A percentile compares a stretch with the other conserved stretches of the same genome.
These are phyloP conservation scores for Myxocyprinus asiaticus DNA, from an alignment of 2,113 vertebrate species.

Conservation along the genomic window DNA sequence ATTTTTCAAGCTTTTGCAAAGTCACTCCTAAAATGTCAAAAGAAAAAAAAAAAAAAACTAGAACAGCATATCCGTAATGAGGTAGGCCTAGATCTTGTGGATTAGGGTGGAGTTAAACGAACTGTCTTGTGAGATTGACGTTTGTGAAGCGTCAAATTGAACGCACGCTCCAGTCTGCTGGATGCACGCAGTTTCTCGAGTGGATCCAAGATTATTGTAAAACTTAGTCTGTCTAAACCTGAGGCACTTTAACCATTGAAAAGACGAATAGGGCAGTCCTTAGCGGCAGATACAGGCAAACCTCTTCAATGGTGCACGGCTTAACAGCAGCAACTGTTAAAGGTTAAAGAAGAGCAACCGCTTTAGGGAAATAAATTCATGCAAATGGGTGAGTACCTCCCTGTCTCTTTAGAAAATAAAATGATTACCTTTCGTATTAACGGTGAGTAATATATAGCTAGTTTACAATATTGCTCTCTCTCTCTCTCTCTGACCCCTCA, in stretches of 20 bases:
- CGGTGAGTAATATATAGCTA: no score
- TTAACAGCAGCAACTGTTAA: neutral
- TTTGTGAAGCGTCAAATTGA: constrained; percentile 21
- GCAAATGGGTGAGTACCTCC: constrained; percentile 36
- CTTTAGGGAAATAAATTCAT: constrained; percentile 15
- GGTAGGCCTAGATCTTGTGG: no score
- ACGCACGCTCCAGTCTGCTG: neutral
- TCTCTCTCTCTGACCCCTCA: no score
- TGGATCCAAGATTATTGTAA: constrained; percentile 6
- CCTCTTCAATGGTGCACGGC: constrained; percentile 1
- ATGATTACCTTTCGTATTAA: no score
- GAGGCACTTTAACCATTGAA: neutral
- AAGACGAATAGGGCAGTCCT: constrained; percentile 6
- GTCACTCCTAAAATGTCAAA: no score
- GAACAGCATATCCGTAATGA: neutral
- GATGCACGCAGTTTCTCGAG: neutral
- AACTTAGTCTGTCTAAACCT: neutral
- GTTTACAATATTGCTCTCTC: no score
- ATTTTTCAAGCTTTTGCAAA: no score
- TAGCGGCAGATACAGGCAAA: neutral
- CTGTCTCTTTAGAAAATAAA: neutral
- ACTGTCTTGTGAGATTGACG: neutral
- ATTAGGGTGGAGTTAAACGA: constrained; percentile 2
- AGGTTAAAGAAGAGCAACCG: neutral
- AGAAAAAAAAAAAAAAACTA: no score